phyloP scores from a whole-genome alignment of 2,888 invertebrate genomes.

The Baronia brevicornis region DNA sequence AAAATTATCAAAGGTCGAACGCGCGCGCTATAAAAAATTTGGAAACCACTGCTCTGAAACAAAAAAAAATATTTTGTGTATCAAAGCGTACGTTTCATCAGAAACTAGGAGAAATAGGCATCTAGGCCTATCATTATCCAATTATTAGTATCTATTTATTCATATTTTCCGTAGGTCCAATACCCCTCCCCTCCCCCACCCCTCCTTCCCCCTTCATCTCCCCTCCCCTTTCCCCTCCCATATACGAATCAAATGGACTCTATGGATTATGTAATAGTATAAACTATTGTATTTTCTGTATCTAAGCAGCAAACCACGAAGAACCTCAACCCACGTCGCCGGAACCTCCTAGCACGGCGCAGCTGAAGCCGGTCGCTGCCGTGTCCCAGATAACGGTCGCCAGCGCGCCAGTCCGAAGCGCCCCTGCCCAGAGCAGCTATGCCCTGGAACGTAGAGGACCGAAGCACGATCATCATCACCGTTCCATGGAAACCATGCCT shows the following conservation, averaged over 20 bases:
- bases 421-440: slow-evolving; percentile 71
- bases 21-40: too few relatives aligned
- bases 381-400: slow-evolving; percentile 76
- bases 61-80: too few relatives aligned
- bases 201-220: too few relatives aligned
- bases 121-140: too few relatives aligned
- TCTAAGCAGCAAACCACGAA: slow-evolving; percentile 36
- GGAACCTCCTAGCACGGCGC: slow-evolving; percentile 41
- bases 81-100: too few relatives aligned
- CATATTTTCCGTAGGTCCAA: too few relatives aligned
- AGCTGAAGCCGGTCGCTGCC: slow-evolving; percentile 64
- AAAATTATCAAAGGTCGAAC: too few relatives aligned
- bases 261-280: slow-evolving; percentile 7
- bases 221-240: too few relatives aligned
- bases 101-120: too few relatives aligned
- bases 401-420: slow-evolving; percentile 76
- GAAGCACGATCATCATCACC: slow-evolving; percentile 50
- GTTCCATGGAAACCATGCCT: slow-evolving; percentile 69
- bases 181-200: too few relatives aligned
- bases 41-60: too few relatives aligned
- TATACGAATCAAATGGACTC: slow-evolving; percentile 6
- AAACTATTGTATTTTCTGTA: background rate
- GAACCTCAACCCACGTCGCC: slow-evolving; percentile 33
- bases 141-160: too few relatives aligned
- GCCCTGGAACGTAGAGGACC: slow-evolving; percentile 54